Percentiles rank a stretch among this genome's conserved stretches.
These are phyloP conservation scores for Catamblyrhynchus diadema DNA, from an alignment of 2,797 vertebrate genomes.

Conservation along the genomic window DNA sequence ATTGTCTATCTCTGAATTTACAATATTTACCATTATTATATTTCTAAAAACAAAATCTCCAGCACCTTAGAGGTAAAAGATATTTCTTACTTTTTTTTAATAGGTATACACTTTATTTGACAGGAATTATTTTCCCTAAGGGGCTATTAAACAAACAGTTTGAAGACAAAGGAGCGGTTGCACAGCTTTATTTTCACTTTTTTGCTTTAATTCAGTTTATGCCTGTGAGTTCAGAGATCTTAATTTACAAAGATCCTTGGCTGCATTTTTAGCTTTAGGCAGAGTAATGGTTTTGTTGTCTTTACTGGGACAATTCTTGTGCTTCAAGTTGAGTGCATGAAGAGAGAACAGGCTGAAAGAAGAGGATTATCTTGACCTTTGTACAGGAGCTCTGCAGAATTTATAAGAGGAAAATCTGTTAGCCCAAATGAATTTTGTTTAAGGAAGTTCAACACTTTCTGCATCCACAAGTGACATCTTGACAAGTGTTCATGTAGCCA, in stretches of 20 bases:
- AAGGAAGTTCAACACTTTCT: not conserved
- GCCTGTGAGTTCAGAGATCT: not conserved
- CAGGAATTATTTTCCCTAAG: not conserved
- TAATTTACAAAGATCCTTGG: not conserved
- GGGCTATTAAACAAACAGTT: not conserved
- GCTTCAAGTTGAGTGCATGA: not conserved
- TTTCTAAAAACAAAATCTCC: not conserved
- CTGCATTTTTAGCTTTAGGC: not conserved
- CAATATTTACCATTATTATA: not conserved
- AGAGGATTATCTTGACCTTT: not conserved
- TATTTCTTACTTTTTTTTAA: not conserved
- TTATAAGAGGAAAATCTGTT: not conserved
- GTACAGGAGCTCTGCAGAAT: not conserved
- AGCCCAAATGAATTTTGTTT: not conserved
- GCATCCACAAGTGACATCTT: not conserved
- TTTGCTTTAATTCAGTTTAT: not conserved
- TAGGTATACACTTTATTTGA: not conserved
- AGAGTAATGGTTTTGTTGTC: not conserved
- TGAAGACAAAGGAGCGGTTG: not conserved
- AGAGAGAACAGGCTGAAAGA: not conserved
- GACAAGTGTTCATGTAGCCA: not conserved
- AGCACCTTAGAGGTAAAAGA: not conserved
- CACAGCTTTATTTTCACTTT: not conserved
- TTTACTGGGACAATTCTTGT: not conserved
- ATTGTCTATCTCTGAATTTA: not conserved